phyloP scores from a whole-genome alignment of 2,113 vertebrate species.

The Monopterus albus region DNA sequence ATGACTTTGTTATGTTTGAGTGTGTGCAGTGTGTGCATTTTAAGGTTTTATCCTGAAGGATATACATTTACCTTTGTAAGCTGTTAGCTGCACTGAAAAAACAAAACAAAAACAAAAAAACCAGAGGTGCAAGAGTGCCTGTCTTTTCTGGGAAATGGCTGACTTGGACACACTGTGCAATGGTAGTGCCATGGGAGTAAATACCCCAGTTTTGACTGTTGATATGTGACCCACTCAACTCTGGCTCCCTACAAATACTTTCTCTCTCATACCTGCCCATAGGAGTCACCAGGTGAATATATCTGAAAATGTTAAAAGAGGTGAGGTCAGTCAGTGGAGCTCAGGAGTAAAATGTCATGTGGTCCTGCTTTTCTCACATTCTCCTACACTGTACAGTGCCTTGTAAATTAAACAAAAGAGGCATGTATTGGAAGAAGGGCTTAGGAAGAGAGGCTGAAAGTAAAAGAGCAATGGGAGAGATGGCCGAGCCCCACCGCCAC shows the following conservation, averaged over 20 bases:
- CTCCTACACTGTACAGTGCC: constrained; percentile 1
- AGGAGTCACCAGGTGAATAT: no score
- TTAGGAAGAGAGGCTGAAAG: constrained; percentile 3
- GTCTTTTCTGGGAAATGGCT: constrained; percentile 2
- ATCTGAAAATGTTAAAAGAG: constrained; percentile 13
- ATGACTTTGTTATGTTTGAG: constrained; percentile 3
- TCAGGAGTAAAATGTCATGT: constrained; percentile 1
- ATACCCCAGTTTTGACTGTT: constrained; percentile 30
- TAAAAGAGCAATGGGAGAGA: constrained; percentile 23
- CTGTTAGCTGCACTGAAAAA: not conserved
- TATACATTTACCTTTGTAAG: constrained; percentile 22
- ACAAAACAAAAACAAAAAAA: no score
- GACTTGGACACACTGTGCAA: constrained; percentile 12
- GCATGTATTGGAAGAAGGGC: constrained; percentile 39
- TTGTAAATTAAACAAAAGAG: constrained; percentile 49
- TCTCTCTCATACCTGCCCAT: constrained; percentile 7
- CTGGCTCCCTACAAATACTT: not conserved
- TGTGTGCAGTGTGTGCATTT: constrained; percentile 11
- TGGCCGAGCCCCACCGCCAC: no score
- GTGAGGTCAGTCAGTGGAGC: constrained; percentile 17
- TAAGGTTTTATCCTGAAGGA: constrained; percentile 18
- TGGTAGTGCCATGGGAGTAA: constrained; percentile 8
- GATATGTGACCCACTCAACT: constrained; percentile 1
- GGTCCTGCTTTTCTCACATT: constrained; percentile 7
- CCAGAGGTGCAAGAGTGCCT: no score